Conservation (phyloP, 2,797 vertebrate genomes). For the Neosalanx taihuensis region DNA sequence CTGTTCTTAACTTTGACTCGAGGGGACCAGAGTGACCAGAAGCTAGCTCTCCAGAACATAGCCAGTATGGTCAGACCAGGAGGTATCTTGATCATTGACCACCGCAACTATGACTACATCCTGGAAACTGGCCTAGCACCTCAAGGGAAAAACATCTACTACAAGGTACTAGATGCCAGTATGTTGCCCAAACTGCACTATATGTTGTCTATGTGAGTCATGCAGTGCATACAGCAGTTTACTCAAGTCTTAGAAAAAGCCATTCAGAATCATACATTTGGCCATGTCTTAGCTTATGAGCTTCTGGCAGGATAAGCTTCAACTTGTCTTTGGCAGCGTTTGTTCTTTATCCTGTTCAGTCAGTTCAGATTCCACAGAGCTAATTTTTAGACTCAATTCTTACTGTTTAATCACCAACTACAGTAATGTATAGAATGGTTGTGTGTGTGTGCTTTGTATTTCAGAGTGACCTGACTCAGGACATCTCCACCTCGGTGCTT, state of each 20-base stretch:
- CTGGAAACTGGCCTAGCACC: slow-evolving; percentile 88
- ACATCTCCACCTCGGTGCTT: slow-evolving; percentile 92
- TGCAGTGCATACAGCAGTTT: too few relatives aligned
- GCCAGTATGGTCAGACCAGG: slow-evolving; percentile 90
- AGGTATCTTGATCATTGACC: slow-evolving; percentile 92
- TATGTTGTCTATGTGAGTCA: too few relatives aligned
- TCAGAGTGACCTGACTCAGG: slow-evolving; percentile 92
- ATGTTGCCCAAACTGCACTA: too few relatives aligned
- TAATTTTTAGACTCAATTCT: too few relatives aligned
- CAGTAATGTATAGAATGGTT: background rate
- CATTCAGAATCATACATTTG: too few relatives aligned
- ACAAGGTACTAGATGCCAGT: slow-evolving; percentile 78
- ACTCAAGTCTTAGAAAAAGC: too few relatives aligned
- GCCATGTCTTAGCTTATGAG: too few relatives aligned
- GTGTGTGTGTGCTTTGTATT: slow-evolving; percentile 27
- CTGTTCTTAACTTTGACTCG: slow-evolving; percentile 7
- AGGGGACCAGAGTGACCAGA: slow-evolving; percentile 97
- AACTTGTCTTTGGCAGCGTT: too few relatives aligned
- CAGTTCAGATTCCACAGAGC: too few relatives aligned
- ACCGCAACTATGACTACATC: slow-evolving; percentile 97
- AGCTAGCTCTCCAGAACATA: slow-evolving; percentile 89
- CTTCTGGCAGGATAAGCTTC: too few relatives aligned
- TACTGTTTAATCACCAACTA: too few relatives aligned
- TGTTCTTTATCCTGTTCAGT: too few relatives aligned
- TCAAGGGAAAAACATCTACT: slow-evolving; percentile 97